Evolutionary conservation across 2,113 vertebrate species (phyloP).

Genomic region (Triplophysa siluroides): DNA sequence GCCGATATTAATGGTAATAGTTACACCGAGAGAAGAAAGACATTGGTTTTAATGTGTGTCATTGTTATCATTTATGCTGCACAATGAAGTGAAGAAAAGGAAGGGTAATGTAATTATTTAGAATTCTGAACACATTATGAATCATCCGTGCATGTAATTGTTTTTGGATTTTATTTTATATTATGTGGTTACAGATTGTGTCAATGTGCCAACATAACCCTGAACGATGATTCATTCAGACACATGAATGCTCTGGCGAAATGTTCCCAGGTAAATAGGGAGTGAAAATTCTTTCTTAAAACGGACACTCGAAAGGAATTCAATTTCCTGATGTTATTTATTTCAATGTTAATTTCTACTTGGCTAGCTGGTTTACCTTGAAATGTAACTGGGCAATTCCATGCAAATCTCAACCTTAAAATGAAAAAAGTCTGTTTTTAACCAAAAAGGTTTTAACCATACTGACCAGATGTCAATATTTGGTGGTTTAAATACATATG

Average conservation of each 20-base stretch:
- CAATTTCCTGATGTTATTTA: no score
- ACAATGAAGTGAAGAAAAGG: constrained; percentile 38
- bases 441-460: no score
- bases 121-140: constrained; percentile 49
- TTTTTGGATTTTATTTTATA: constrained; percentile 44
- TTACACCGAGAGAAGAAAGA: constrained; percentile 28
- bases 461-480: no score
- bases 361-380: no score
- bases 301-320: no score
- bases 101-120: constrained; percentile 41
- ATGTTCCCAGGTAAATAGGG: not conserved
- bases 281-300: no score
- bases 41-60: constrained; percentile 30
- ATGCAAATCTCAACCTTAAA: no score
- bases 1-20: constrained; percentile 24
- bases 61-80: constrained; percentile 44
- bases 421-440: no score
- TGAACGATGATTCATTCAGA: constrained; percentile 7
- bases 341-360: no score
- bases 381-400: no score
- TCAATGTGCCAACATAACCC: constrained; percentile 17
- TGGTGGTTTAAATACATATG: no score
- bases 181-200: constrained; percentile 38
- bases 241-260: not conserved
- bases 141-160: constrained; percentile 52